Evolutionary conservation across 2,797 vertebrate species (phyloP).

Genomic region (Balearica regulorum): DNA sequence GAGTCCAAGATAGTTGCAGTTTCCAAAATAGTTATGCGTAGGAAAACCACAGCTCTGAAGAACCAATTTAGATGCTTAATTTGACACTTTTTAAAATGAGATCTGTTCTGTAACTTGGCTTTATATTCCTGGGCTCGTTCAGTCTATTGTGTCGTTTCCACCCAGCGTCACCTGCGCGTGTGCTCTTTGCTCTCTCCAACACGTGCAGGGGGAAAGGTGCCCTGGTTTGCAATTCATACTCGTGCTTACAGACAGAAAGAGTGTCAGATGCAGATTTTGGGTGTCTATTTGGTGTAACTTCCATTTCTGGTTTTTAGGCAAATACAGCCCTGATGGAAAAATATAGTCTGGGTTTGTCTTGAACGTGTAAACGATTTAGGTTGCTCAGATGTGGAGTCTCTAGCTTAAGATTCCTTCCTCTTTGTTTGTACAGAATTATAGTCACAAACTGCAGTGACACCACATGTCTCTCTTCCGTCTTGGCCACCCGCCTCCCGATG

Average conservation of each 20-base stretch:
- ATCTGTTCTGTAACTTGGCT: background rate
- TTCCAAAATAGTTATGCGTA: constrained; percentile 47
- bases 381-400: background rate
- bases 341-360: background rate
- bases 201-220: background rate
- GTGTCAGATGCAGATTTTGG: background rate
- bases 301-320: background rate
- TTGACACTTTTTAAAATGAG: background rate
- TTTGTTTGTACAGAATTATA: background rate
- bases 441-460: background rate
- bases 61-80: constrained; percentile 29
- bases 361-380: accelerated
- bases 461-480: background rate
- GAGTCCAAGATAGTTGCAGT: constrained; percentile 56
- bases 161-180: background rate
- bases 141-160: background rate
- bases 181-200: background rate
- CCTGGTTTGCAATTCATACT: background rate
- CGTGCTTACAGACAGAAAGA: background rate
- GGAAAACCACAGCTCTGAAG: constrained; percentile 31
- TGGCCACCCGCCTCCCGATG: background rate
- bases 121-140: background rate
- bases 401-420: background rate
- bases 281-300: background rate
- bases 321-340: background rate